Evolutionary conservation across 2,888 invertebrate species (phyloP), one percentile per base, ranked within the genome.

Genomic region (Leucoma salicis): DNA sequence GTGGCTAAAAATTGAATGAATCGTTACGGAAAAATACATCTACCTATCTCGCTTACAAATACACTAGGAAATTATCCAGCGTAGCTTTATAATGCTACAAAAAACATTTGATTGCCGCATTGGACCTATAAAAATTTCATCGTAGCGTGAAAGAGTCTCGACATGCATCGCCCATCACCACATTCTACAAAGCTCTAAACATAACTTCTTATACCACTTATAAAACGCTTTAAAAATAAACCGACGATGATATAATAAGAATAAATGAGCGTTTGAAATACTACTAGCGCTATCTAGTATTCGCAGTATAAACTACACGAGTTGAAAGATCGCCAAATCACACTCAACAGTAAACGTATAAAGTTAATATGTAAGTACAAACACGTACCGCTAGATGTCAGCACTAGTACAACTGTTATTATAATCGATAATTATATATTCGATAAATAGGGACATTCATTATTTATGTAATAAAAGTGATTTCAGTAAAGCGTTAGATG

Each of bases 151-250:
- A 78, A 75, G 64, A 57, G 40, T 58, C 57, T 74, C 63, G 64
- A 67, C 58, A 65, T 72, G 74, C 71, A 69, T 42, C 57, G 63
- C 55, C 51, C 42, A 53, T 48, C 50, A 58, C 54, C 53, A 67
- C 61, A 69, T 74, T 74, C 66, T 77, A 71, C 70, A 68, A n/a
- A 66, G 66, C 59, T 66, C 68, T 68, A 69, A 69, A 69, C 66
- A 71, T 71, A 72, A 80, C 83, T 82, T 81, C 83, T 77, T 78
- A 74, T 75, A 74, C 85, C 80, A 85, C 85, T 86, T 86, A 82
- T 82, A 83, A 83, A 83, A 77, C 70, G 80, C 74, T 81, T 78
- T 81, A 85, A 83, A 88, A 88, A 87, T 87, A 87, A 82, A 81
- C 76, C 57, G 46, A 67, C 67, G 70, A 69, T 64, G n/a, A 70